Base-by-base conservation (phyloP, 2,797 vertebrate genomes). In the Valencia hispanica region DNA sequence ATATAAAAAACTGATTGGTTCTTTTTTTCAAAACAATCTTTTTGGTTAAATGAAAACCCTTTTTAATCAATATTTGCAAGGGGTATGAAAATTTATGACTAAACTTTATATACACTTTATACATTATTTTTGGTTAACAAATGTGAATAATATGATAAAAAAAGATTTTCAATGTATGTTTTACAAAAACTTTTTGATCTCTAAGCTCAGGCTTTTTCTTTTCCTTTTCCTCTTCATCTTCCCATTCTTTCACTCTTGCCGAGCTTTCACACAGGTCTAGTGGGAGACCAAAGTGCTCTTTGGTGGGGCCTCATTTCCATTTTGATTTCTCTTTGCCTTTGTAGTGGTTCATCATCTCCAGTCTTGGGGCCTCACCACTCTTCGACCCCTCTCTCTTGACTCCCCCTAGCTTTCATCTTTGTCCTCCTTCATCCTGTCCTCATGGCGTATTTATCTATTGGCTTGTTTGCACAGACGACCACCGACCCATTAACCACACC, bases 281-380 rank as follows among this genome's bases (percentile, higher is more conserved):
- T 74, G 81, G 86, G 84, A 88, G 79, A 85, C 73, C 61, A 2
- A 78, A 89, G 85, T 86, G 85, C 84, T 89, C 88, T 92, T 91
- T 89, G 86, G 87, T 87, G 82, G 82, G 34, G 61, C 79, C 88
- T 93, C 88, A 91, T 94, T 94, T 94, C 92, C 92, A 94, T 94
- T 94, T 93, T 90, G 89, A 93, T 94, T 93, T 91, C 78, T 92
- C 83, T 91, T 87, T 90, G 85, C 90, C 88, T 93, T 94, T 91
- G 90, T 91, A 91, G 90, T 90, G 82, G 88, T 87, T 92, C 88
- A 89, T 93, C 91, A 88, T 89, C 87, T 84, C 70, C 68, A 76
- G 30, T 88, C 86, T 89, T 53, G 18, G 68, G n/a, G 81, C 81
- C 90, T 84, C 77, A 41, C 84, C 72, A 30, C 85, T 73, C 74